A percentile compares a stretch with the other conserved stretches of the same genome.
Conservation (phyloP, 2,888 invertebrate genomes). For the Patella ulyssiponensis region DNA sequence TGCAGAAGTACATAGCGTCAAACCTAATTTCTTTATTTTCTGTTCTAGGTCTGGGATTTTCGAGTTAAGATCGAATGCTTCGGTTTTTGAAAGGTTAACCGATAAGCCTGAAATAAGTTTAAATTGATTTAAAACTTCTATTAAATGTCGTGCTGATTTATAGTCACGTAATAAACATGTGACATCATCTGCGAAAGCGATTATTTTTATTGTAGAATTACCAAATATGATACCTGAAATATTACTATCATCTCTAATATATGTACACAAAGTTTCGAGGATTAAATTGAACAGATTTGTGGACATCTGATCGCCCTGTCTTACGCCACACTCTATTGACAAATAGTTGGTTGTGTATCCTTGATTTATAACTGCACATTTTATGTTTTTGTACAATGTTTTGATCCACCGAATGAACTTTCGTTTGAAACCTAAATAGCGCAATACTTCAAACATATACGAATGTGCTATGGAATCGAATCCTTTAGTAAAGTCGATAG, state of each 20-base stretch:
- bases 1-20: neutral
- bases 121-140: conserved; percentile 1
- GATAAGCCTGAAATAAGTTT: conserved; percentile 3
- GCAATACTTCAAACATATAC: too few species aligned
- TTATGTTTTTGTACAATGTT: too few species aligned
- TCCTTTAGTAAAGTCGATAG: too few species aligned
- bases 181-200: too few species aligned
- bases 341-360: too few species aligned
- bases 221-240: neutral
- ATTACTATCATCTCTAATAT: neutral
- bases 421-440: too few species aligned
- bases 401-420: too few species aligned
- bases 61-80: neutral
- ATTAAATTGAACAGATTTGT: neutral
- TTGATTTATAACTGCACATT: too few species aligned
- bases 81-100: neutral
- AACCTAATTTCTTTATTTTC: neutral
- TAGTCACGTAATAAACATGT: too few species aligned
- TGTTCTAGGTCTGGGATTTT: neutral
- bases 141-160: too few species aligned
- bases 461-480: too few species aligned
- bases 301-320: neutral
- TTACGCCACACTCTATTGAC: neutral
- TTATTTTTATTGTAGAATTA: neutral
- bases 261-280: neutral